These are phyloP conservation scores for Marasmarcha lunaedactyla DNA, from an alignment of 2,888 invertebrate genomes.

Conservation along the genomic window DNA sequence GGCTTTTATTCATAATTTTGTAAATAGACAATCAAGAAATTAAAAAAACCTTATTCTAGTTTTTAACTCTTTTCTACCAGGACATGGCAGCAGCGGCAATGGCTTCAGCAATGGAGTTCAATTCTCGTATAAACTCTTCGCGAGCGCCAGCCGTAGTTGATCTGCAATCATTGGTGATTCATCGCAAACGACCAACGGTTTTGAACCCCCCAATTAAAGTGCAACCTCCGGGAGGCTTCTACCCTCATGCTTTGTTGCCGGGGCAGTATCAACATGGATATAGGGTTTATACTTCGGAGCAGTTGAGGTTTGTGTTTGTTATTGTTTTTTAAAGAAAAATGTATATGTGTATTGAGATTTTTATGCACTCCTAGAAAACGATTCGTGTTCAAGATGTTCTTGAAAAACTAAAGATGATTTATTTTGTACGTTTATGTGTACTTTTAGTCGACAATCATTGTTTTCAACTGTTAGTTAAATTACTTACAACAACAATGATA, in stretches of 20 bases:
- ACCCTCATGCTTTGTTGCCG: conserved; percentile 94
- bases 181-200: conserved; percentile 54
- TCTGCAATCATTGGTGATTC: conserved; percentile 90
- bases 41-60: too few species aligned
- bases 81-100: conserved; percentile 86
- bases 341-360: background rate
- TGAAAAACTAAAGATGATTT: too few species aligned
- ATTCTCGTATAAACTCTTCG: conserved; percentile 84
- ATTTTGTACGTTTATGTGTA: too few species aligned
- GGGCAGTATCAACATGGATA: conserved; percentile 96
- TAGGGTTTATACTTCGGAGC: conserved; percentile 81
- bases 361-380: background rate
- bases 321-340: too few species aligned
- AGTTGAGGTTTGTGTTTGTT: conserved; percentile 69
- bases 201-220: conserved; percentile 24
- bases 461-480: too few species aligned
- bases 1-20: too few species aligned
- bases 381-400: too few species aligned
- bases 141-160: conserved; percentile 87
- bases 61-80: conserved; percentile 36
- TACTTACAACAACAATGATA: too few species aligned
- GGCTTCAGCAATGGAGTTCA: conserved; percentile 90
- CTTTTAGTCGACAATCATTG: too few species aligned
- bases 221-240: conserved; percentile 71
- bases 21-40: too few species aligned